phyloP scores from a whole-genome alignment of 2,113 vertebrate species.

The Rattus norvegicus region DNA sequence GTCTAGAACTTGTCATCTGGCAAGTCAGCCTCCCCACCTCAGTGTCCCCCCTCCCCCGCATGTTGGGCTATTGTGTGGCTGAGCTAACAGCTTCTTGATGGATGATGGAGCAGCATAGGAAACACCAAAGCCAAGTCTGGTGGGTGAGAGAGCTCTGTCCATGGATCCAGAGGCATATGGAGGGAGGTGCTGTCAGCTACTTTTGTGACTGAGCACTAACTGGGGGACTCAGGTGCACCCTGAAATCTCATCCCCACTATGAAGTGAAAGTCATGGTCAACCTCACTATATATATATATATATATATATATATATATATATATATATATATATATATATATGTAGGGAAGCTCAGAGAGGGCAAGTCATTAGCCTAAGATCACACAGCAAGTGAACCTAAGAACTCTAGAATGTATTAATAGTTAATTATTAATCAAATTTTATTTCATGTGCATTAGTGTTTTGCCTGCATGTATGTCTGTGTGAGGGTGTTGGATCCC shows the following conservation, averaged over 20 bases:
- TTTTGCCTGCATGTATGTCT: background rate
- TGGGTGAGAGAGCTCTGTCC: background rate
- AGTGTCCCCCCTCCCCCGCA: too few species aligned
- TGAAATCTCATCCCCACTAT: background rate
- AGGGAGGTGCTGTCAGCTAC: accelerated
- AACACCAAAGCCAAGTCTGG: background rate
- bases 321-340: background rate
- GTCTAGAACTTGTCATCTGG: background rate
- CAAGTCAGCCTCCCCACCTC: background rate
- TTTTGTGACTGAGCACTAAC: accelerated
- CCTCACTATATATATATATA: background rate
- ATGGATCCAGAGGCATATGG: accelerated
- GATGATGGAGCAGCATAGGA: accelerated
- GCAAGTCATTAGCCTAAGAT: background rate
- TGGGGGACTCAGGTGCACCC: background rate
- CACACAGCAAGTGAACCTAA: background rate
- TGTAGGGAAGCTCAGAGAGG: constrained; percentile 18
- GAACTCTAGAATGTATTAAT: background rate
- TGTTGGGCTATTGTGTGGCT: background rate
- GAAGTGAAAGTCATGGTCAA: background rate
- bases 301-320: background rate
- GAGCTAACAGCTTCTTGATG: background rate
- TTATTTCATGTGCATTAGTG: background rate
- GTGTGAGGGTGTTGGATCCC: background rate
- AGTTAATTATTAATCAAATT: background rate